Evolutionary conservation across 2,113 vertebrate genomes (phyloP).

Genomic region (Heptranchias perlo): DNA sequence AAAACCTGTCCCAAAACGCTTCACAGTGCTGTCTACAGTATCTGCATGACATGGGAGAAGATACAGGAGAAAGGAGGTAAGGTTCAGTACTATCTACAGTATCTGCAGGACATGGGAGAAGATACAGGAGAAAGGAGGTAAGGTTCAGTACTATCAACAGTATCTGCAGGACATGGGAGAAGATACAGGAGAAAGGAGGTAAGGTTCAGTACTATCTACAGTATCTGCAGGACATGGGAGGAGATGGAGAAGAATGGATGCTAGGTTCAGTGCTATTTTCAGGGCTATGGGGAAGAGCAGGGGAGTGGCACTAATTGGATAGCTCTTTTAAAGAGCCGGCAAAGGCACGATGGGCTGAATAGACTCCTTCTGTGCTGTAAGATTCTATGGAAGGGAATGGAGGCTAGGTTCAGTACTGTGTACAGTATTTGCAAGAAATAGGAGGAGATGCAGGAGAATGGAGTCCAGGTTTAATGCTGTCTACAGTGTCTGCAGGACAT

Average conservation of each 20-base stretch:
- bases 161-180: too few species aligned
- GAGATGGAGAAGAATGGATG: neutral
- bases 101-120: neutral
- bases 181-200: too few species aligned
- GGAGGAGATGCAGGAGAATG: neutral
- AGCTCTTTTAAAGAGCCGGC: too few species aligned
- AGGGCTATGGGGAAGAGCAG: neutral
- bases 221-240: neutral
- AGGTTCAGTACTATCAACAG: neutral
- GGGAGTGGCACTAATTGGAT: too few species aligned
- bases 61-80: neutral
- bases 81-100: too few species aligned
- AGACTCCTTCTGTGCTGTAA: neutral
- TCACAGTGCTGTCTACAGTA: neutral
- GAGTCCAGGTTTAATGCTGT: neutral
- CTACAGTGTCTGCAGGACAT: neutral
- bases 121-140: neutral
- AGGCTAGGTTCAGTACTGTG: neutral
- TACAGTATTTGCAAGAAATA: neutral
- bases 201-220: neutral
- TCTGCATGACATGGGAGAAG: neutral
- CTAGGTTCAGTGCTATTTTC: neutral
- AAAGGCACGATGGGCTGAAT: neutral
- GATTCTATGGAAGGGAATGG: neutral
- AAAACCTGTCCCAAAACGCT: neutral